Evolutionary conservation across 2,797 vertebrate species (phyloP), one percentile per base, ranked within the genome.

Genomic region (Enteromius unitaeniatus): DNA sequence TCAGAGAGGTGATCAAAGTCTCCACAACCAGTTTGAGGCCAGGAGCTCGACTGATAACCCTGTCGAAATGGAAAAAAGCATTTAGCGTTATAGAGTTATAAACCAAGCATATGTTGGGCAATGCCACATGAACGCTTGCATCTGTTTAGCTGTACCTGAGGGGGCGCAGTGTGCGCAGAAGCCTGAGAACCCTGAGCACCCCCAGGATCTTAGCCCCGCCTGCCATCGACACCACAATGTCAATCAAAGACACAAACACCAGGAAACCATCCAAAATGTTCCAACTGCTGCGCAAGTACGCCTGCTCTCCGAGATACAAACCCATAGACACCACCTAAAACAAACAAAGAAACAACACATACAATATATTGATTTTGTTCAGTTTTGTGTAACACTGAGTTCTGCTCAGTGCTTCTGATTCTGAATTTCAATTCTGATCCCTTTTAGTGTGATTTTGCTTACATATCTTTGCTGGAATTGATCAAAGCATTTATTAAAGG

Each of bases 201-300:
- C 98, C 98, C 70, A 99, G 92, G 92, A 99, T 99, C 93, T 99
- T 99, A 73, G 98, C 98, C 13, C 98, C 98, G 0, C 98, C 98
- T 0, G 98, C 97, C 94, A 99, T 94, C 0, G 98, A 99, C 77
- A 99, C 98, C 23, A 99, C 97, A 0, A 99, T 99, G 92, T 99
- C 98, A 73, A 99, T 95, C 88, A 99, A 93, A 15, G 98, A 99
- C 82, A 99, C 98, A 0, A 99, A 97, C 87, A 99, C 98, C 81
- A 99, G 94, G 91, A 99, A 99, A 78, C 98, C 97, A 37, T 99
- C 98, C 88, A 99, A 93, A 86, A 99, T 91, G 37, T 99, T 99
- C 98, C 98, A 99, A 88, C 97, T 99, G 93, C 98, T 99, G 67
- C 96, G 95, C 83, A 99, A 93, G 87, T 99, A 99, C 0, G 98